These are phyloP conservation scores for Prietella phreatophila DNA, from an alignment of 2,113 vertebrate species.

Conservation along the genomic window DNA sequence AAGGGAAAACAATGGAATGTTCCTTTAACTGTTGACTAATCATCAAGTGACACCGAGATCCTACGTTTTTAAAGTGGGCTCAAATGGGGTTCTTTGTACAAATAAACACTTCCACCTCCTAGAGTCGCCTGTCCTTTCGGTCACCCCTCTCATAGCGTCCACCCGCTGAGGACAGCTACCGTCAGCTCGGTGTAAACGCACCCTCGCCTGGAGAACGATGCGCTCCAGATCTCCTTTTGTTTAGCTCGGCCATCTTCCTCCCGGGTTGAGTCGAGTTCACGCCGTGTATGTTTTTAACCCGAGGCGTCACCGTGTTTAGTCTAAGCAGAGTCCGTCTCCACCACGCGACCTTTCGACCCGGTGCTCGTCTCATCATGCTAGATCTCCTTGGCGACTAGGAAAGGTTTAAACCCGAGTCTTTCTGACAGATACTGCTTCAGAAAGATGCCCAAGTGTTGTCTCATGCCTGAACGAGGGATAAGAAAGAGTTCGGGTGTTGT, in stretches of 20 bases:
- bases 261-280: conserved; percentile 9
- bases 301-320: conserved; percentile 46
- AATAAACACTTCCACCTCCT: conserved; percentile 60
- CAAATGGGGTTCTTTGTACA: conserved; percentile 62
- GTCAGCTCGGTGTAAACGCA: conserved; percentile 84
- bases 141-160: conserved; percentile 68
- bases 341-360: conserved; percentile 29
- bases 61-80: conserved; percentile 47
- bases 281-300: conserved; percentile 16
- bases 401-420: conserved; percentile 22
- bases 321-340: conserved; percentile 17
- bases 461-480: conserved; percentile 50
- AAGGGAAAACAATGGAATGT: not conserved
- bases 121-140: conserved; percentile 67
- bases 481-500: conserved; percentile 40
- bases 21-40: not conserved
- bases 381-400: not conserved
- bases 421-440: conserved; percentile 45
- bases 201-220: conserved; percentile 64
- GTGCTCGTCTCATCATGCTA: not conserved
- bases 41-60: not conserved
- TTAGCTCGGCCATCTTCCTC: not conserved
- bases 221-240: conserved; percentile 26
- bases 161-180: conserved; percentile 84
- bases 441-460: conserved; percentile 45